A percentile compares a stretch with the other conserved stretches of the same genome.
Evolutionary conservation across 1,140 invertebrate species (phyloP).

Genomic region (Micrasema minimum): DNA sequence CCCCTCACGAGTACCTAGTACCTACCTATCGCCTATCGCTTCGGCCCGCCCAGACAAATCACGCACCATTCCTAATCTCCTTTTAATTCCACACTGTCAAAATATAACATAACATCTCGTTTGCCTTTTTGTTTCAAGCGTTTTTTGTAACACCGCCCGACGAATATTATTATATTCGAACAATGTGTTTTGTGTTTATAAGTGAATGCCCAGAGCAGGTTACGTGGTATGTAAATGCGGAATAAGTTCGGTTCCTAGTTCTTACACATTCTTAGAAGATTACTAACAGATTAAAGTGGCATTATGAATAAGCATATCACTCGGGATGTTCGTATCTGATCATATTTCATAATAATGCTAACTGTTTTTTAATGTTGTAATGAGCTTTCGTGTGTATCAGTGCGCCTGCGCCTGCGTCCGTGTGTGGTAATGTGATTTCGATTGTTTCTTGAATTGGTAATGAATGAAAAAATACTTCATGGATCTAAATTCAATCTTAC

Average conservation of each 20-base stretch:
- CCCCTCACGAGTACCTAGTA: too few relatives aligned
- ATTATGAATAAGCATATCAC: slow-evolving; percentile 37
- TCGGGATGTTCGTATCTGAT: slow-evolving; percentile 26
- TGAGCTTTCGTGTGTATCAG: slow-evolving; percentile 22
- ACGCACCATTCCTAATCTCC: slow-evolving; percentile 51
- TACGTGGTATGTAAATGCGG: slow-evolving; percentile 30
- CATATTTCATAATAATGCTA: slow-evolving; percentile 31
- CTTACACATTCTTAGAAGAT: slow-evolving; percentile 28
- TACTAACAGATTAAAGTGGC: slow-evolving; percentile 31
- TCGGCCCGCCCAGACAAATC: slow-evolving; percentile 47
- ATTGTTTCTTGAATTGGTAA: slow-evolving; percentile 24
- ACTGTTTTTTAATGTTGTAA: slow-evolving; percentile 33
- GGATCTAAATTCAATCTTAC: too few relatives aligned
- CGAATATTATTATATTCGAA: slow-evolving; percentile 5
- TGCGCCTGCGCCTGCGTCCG: too few relatives aligned
- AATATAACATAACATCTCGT: slow-evolving; percentile 49
- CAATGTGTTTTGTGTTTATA: slow-evolving; percentile 26
- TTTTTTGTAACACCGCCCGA: slow-evolving; percentile 24
- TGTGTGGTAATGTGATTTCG: slow-evolving; percentile 34
- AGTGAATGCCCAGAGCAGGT: slow-evolving; percentile 20
- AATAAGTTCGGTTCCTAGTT: background rate
- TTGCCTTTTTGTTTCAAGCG: slow-evolving; percentile 40
- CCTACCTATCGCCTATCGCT: too few relatives aligned
- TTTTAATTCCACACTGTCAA: slow-evolving; percentile 53
- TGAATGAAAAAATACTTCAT: too few relatives aligned